These are phyloP conservation scores for Paratrypauchen microcephalus DNA, from an alignment of 2,797 vertebrate genomes.

Conservation along the genomic window DNA sequence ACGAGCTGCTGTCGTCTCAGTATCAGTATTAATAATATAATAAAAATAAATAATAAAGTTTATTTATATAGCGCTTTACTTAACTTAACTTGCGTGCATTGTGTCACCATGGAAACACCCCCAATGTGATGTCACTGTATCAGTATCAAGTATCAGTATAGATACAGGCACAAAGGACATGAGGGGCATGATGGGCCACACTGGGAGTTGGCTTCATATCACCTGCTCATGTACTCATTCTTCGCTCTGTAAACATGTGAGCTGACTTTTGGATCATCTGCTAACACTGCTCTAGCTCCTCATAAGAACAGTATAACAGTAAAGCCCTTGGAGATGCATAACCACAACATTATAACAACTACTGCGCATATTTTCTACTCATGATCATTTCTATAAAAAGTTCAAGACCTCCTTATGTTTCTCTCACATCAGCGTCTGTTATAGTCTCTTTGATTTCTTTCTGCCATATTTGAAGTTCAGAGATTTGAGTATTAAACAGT, in stretches of 20 bases:
- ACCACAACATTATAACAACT: conserved; percentile 21
- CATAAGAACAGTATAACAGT: conserved; percentile 23
- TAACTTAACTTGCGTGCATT: too few relatives aligned
- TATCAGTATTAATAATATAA: too few relatives aligned
- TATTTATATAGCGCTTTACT: too few relatives aligned
- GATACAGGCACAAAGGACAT: conserved; percentile 3
- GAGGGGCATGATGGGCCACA: conserved; percentile 29
- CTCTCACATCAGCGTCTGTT: conserved; percentile 22
- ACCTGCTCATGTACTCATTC: conserved; percentile 40
- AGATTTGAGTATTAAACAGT: conserved; percentile 38
- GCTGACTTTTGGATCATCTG: conserved; percentile 70
- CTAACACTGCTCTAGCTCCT: conserved; percentile 23
- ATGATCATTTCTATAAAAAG: conserved; percentile 18
- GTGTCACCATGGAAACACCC: too few relatives aligned
- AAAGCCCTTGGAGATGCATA: conserved; percentile 25
- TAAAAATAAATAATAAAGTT: too few relatives aligned
- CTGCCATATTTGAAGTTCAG: conserved; percentile 50
- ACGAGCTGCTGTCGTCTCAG: too few relatives aligned
- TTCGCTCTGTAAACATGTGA: conserved; percentile 54
- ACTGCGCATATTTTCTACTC: conserved; percentile 20
- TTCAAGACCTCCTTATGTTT: conserved; percentile 29
- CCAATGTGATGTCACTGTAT: neutral
- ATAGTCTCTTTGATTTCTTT: conserved; percentile 52
- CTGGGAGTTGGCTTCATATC: conserved; percentile 50
- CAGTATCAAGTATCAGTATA: too few relatives aligned